Conservation (phyloP, 2,888 invertebrate genomes). For the Iselma pallidipennis region DNA sequence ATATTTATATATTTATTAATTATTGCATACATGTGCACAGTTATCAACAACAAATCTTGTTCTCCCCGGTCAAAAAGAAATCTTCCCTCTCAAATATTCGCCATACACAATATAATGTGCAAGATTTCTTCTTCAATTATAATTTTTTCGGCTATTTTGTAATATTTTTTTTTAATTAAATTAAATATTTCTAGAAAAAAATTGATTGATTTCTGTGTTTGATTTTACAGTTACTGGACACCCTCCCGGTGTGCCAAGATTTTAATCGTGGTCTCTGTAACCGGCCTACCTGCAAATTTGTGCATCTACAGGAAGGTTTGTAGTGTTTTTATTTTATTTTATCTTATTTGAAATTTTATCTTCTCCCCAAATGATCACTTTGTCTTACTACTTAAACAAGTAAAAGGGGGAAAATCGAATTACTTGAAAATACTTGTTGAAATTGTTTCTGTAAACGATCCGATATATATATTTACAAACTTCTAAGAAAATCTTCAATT, state of each 20-base stretch:
- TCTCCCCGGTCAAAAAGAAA: conserved; percentile 27
- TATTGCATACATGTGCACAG: conserved; percentile 48
- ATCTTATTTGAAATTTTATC: too few relatives aligned
- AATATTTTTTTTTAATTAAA: neutral
- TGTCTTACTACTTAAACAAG: too few relatives aligned
- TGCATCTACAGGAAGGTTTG: conserved; percentile 95
- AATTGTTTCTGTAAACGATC: too few relatives aligned
- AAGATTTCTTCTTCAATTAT: conserved; percentile 4
- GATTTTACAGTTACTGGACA: conserved; percentile 97
- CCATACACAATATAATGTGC: conserved; percentile 13
- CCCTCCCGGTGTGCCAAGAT: conserved; percentile 99
- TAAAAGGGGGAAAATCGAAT: too few relatives aligned
- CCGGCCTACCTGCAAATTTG: conserved; percentile 97
- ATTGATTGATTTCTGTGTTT: conserved; percentile 22
- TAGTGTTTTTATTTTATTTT: conserved; percentile 23
- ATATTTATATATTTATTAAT: conserved; percentile 9
- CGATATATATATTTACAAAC: too few relatives aligned
- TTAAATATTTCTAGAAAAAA: neutral
- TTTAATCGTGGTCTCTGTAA: conserved; percentile 98
- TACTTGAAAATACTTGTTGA: too few relatives aligned
- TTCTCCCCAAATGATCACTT: too few relatives aligned
- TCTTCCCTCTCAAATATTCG: conserved; percentile 1
- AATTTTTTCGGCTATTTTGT: neutral
- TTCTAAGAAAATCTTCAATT: too few relatives aligned
- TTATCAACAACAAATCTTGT: conserved; percentile 26